phyloP scores from a whole-genome alignment of 2,888 invertebrate species.

The Drosophila conformis region DNA sequence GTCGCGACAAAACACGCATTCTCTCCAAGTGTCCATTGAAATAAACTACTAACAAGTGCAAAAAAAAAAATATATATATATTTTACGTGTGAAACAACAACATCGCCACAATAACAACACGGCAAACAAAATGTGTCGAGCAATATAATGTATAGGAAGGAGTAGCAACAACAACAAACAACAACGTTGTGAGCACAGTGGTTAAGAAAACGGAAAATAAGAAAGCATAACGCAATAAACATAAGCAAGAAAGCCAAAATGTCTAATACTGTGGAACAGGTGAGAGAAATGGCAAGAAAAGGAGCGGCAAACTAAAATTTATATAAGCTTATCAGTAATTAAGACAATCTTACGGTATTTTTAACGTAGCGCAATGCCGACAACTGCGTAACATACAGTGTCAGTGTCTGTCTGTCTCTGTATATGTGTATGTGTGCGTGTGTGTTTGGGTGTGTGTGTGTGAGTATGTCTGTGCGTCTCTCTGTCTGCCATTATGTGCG shows the following conservation, averaged over 20 bases:
- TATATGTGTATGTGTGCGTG: conserved; percentile 31
- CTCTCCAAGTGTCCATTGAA: conserved; percentile 41
- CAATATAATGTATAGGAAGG: conserved; percentile 38
- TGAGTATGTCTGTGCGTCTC: conserved; percentile 27
- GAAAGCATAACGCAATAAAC: conserved; percentile 22
- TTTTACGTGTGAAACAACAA: conserved; percentile 42
- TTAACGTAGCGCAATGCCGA: conserved; percentile 52
- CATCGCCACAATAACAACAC: conserved; percentile 34
- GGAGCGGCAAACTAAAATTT: conserved; percentile 33
- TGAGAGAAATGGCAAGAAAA: conserved; percentile 47
- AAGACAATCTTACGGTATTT: conserved; percentile 65
- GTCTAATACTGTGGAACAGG: conserved; percentile 75
- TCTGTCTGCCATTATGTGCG: conserved; percentile 36
- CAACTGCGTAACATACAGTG: conserved; percentile 74
- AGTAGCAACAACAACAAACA: conserved; percentile 32
- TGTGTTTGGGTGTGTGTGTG: conserved; percentile 33
- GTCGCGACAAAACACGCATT: conserved; percentile 59
- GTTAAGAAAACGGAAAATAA: conserved; percentile 32
- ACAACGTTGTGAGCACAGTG: conserved; percentile 41
- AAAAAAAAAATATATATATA: conserved; percentile 20
- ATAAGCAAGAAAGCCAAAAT: conserved; percentile 58
- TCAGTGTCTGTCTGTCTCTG: conserved; percentile 55
- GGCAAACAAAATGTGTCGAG: conserved; percentile 49
- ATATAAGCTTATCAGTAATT: conserved; percentile 64
- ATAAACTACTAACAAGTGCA: conserved; percentile 43